Conservation (phyloP, 1,140 invertebrate species). For the Trichonephila clavata region DNA sequence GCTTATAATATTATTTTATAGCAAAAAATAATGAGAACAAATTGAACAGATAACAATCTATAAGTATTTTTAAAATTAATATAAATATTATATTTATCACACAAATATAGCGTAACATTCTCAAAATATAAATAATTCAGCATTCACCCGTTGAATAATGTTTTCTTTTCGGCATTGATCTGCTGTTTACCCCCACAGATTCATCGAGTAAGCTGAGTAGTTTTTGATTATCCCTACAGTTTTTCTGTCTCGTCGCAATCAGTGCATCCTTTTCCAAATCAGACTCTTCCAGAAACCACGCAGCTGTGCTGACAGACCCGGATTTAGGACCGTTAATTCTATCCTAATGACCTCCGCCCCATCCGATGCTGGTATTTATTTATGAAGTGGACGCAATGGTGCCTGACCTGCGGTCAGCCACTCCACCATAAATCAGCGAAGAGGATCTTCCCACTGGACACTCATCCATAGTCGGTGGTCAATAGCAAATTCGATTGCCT, state of each 20-base stretch:
- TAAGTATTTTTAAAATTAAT: no score
- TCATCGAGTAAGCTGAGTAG: background rate
- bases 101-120: no score
- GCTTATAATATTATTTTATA: no score
- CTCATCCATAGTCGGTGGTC: constrained; percentile 35
- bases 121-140: no score
- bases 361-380: constrained; percentile 52
- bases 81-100: no score
- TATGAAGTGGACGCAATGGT: constrained; percentile 72
- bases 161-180: background rate
- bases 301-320: background rate
- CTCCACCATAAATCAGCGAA: constrained; percentile 63
- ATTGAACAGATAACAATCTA: no score
- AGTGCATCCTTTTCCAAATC: background rate
- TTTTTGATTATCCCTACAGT: background rate
- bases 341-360: constrained; percentile 49
- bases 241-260: background rate
- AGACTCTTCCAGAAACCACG: background rate
- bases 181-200: background rate
- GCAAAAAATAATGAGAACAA: no score
- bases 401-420: constrained; percentile 57
- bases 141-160: no score
- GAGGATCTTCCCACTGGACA: constrained; percentile 39
- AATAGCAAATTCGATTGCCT: constrained; percentile 66
- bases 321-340: constrained; percentile 57